Evolutionary conservation across 2,797 vertebrate species (phyloP).

Genomic region (Hylomyscus alleni): DNA sequence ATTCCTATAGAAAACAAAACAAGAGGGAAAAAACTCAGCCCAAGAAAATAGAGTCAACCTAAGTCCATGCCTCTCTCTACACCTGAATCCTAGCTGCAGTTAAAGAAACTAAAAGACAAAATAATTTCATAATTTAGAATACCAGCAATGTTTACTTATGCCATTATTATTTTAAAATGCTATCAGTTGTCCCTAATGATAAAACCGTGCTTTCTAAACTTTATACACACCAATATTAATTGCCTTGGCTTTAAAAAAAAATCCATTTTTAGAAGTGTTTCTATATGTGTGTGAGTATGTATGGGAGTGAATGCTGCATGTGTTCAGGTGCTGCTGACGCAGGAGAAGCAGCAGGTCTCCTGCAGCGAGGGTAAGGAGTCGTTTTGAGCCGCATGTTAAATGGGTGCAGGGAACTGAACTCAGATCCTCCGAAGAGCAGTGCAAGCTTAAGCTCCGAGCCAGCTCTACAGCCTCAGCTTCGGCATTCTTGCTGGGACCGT

Average conservation of each 20-base stretch:
- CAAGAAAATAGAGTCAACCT: neutral
- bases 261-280: neutral
- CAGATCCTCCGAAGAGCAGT: neutral
- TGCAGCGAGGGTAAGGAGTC: neutral
- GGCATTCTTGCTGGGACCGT: neutral
- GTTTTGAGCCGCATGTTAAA: neutral
- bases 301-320: neutral
- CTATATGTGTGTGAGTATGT: neutral
- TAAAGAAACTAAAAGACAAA: constrained; percentile 42
- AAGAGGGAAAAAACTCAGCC: too few species aligned
- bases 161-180: neutral
- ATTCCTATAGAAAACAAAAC: neutral
- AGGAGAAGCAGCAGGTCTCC: neutral
- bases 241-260: neutral
- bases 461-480: neutral
- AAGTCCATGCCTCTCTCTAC: constrained; percentile 34
- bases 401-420: neutral
- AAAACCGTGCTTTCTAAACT: constrained; percentile 27
- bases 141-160: constrained; percentile 44
- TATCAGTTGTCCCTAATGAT: neutral
- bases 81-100: constrained; percentile 11
- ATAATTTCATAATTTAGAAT: neutral
- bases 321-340: neutral
- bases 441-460: neutral
- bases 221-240: neutral